phyloP scores from a whole-genome alignment of 1,140 invertebrate genomes.

The Rhagoletis zephyria region DNA sequence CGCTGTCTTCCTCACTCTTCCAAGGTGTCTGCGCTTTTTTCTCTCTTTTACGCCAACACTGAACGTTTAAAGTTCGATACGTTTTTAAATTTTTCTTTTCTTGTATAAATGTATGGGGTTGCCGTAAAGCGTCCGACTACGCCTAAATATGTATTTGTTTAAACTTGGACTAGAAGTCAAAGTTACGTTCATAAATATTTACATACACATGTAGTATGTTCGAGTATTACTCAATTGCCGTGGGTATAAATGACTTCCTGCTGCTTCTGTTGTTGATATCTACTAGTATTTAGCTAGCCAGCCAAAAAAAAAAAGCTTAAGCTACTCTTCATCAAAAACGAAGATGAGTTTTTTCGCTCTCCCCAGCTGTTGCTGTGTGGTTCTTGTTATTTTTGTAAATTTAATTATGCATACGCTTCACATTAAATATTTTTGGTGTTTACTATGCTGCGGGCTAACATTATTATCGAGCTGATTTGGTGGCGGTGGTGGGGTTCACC shows the following conservation, averaged over 20 bases:
- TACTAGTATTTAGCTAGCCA: not conserved
- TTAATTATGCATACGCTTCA: not conserved
- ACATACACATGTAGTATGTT: no score
- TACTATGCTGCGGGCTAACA: not conserved
- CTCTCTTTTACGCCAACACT: not conserved
- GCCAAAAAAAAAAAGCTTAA: not conserved
- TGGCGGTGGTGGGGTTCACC: not conserved
- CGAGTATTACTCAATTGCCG: conserved; percentile 18
- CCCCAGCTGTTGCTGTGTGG: not conserved
- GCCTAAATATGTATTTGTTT: conserved; percentile 27
- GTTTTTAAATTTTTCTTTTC: not conserved
- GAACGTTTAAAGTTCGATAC: not conserved
- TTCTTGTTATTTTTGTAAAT: not conserved
- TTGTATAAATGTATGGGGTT: not conserved
- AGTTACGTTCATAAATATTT: not conserved
- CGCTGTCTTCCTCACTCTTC: not conserved
- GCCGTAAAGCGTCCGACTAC: not conserved
- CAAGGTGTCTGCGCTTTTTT: not conserved
- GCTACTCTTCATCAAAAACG: not conserved
- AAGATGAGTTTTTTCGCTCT: not conserved
- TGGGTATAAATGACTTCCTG: conserved; percentile 37
- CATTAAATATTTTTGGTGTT: not conserved
- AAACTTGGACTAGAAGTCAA: conserved; percentile 9
- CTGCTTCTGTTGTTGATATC: not conserved
- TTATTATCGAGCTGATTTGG: not conserved